These are phyloP conservation scores for Papilio xuthus DNA, from an alignment of 1,140 invertebrate species.

Conservation along the genomic window DNA sequence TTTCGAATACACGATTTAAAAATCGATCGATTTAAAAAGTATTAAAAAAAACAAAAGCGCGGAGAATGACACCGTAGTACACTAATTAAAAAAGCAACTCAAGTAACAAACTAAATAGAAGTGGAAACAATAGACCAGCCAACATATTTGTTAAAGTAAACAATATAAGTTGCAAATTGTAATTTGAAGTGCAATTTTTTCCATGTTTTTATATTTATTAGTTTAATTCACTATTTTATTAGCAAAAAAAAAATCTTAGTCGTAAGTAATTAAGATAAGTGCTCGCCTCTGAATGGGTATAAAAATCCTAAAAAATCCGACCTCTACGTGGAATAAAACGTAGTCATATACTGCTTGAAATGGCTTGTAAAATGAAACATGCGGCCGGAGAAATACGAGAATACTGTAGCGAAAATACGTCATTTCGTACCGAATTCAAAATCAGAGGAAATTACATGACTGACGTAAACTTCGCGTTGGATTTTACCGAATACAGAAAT, in stretches of 20 bases:
- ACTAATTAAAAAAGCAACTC: no score
- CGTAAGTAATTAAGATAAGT: conserved; percentile 10
- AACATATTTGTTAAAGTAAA: no score
- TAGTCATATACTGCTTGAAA: neutral
- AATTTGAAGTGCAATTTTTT: neutral
- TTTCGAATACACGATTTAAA: no score
- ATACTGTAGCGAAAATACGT: neutral
- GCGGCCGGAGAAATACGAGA: neutral
- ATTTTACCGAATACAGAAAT: no score
- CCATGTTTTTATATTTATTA: neutral
- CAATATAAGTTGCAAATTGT: no score
- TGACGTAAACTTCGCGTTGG: neutral
- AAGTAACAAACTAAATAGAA: no score
- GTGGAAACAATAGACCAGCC: no score
- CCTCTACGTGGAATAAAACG: neutral
- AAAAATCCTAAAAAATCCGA: neutral
- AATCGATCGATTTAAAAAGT: no score
- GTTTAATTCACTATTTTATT: neutral
- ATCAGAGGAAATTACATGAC: neutral
- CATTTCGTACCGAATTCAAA: conserved; percentile 10
- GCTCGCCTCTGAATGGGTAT: neutral
- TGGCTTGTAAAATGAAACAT: neutral
- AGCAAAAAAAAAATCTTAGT: neutral
- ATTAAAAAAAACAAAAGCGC: no score
- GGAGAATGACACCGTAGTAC: no score